Base-by-base conservation (phyloP, 2,113 vertebrate species). In the Dissostichus mawsoni region DNA sequence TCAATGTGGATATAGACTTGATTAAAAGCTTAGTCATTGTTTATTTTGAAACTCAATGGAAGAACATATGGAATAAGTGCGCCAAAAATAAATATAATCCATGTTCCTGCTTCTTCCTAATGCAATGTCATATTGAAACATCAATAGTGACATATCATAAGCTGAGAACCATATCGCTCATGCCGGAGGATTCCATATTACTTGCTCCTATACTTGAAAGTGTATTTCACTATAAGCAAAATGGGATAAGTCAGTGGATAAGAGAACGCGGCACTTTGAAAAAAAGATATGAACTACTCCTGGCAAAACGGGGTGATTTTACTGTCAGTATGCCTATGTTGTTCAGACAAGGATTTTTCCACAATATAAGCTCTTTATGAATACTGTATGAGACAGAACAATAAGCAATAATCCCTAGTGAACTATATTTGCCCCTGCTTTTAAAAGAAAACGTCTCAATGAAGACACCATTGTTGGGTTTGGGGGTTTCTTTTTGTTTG, bases 401-500 rank as follows among this genome's bases (percentile, higher is more conserved):
- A 89, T 81, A 84, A 92, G 89, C 81, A 91, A 88, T 89, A 92
- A 89, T 90, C 93, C 76, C 45, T 47, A 20, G 82, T 91, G 92
- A 93, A 94, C 91, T 93, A 86, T 91, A 94, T 92, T 86, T 92
- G 90, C 69, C 81, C 90, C 83, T 11, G 51, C 74, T 59, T 69
- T 41, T 41, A 41, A 47, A 61, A 83, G 74, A 71, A 25, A 50
- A 61, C 57, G 63, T 87, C 92, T 90, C 83, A 87, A 89, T 92
- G 94, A 87, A 95, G 84, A 78, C 82, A 75, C 69, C 91, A 94
- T 96, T 96, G 96, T 95, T 91, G 89, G 69, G 81, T 82, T 86
- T 89, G 83, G 92, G 86, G 92, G 86, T 94, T 94, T 96, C 90
- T 94, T 95, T 97, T 96, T 96, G 95, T 97, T 88, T 61, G 11